Conservation (phyloP, 1,140 invertebrate species). For the Papilio machaon region DNA sequence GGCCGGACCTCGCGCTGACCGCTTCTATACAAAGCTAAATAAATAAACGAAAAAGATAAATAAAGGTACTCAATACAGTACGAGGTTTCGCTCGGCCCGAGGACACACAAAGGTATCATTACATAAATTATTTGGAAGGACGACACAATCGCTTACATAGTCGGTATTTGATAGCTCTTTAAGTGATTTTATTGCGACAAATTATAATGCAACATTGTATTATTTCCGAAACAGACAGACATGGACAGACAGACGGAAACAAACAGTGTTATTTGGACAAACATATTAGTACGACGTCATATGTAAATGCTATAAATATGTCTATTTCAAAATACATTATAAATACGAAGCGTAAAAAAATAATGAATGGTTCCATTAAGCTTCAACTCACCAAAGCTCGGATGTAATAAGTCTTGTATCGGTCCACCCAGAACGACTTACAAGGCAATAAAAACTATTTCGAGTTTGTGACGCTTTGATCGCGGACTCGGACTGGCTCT, state of each 20-base stretch:
- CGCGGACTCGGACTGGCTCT: neutral
- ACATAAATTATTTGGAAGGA: neutral
- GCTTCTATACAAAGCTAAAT: neutral
- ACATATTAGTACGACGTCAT: neutral
- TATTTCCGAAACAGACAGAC: neutral
- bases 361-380: neutral
- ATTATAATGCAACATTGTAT: neutral
- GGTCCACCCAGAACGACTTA: neutral
- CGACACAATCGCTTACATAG: neutral
- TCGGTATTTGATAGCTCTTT: neutral
- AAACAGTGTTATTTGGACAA: neutral
- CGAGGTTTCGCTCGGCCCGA: too few relatives aligned
- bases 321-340: neutral
- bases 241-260: too few relatives aligned
- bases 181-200: neutral
- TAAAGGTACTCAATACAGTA: neutral
- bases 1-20: neutral
- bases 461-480: neutral
- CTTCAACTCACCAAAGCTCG: neutral
- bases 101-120: neutral
- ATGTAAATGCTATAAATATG: neutral
- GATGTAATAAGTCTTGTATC: constrained; percentile 15
- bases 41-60: too few relatives aligned
- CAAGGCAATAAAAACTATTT: constrained; percentile 13
- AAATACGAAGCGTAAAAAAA: neutral